phyloP scores from a whole-genome alignment of 1,140 invertebrate species.

The Chrysoperla carnea region DNA sequence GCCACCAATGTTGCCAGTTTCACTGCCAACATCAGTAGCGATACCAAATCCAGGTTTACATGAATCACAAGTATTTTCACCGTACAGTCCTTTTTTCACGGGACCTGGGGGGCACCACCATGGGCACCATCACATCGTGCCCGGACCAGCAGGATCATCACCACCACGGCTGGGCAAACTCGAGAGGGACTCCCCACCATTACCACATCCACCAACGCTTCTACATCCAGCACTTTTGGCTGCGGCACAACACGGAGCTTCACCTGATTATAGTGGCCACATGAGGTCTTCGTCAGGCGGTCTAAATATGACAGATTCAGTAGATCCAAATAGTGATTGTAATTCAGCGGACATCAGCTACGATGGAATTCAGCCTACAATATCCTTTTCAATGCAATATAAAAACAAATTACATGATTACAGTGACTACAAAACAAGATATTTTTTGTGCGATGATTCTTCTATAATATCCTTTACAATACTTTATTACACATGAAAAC shows the following conservation, averaged over 20 bases:
- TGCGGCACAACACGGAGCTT: conserved; percentile 55
- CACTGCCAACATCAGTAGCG: conserved; percentile 81
- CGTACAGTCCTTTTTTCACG: conserved; percentile 73
- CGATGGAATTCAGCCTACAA: conserved; percentile 82
- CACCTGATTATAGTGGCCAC: conserved; percentile 51
- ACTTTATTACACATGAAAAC: no score
- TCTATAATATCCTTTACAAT: no score
- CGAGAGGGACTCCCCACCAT: conserved; percentile 58
- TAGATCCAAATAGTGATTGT: conserved; percentile 71
- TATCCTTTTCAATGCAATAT: conserved; percentile 61
- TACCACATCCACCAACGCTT: conserved; percentile 58
- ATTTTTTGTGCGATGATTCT: no score
- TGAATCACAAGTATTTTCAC: conserved; percentile 85
- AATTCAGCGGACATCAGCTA: conserved; percentile 73
- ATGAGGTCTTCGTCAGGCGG: conserved; percentile 28
- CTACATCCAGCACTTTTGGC: conserved; percentile 60
- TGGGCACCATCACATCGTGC: conserved; percentile 31
- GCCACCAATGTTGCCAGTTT: conserved; percentile 69
- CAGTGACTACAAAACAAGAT: no score
- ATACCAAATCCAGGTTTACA: conserved; percentile 91
- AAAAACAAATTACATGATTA: no score
- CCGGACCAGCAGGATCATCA: conserved; percentile 21
- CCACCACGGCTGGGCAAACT: conserved; percentile 38
- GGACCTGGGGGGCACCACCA: conserved; percentile 31
- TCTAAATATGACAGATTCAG: conserved; percentile 46